A percentile compares a stretch with the other conserved stretches of the same genome.
phyloP scores from a whole-genome alignment of 2,113 vertebrate genomes.

The Chamaea fasciata region DNA sequence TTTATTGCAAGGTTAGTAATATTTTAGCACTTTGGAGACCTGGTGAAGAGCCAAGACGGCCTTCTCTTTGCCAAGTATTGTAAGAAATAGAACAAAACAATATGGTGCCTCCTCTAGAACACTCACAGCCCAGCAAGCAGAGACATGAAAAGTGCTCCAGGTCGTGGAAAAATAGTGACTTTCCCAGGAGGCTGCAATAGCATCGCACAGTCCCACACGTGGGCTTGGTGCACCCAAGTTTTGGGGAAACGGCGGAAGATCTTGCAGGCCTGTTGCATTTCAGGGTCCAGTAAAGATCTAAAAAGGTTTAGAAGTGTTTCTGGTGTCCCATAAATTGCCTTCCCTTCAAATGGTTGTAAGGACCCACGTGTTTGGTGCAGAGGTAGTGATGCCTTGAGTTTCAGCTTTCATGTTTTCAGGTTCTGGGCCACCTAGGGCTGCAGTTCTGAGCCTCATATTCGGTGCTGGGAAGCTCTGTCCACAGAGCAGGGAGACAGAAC shows the following conservation, averaged over 20 bases:
- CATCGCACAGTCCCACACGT: fast-evolving
- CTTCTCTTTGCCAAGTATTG: conserved; percentile 23
- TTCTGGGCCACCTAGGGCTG: background rate
- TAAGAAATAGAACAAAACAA: background rate
- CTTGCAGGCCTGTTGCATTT: background rate
- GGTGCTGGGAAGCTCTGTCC: background rate
- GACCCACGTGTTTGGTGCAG: background rate
- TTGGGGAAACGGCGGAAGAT: background rate
- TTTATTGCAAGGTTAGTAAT: conserved; percentile 6
- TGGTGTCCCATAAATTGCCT: background rate
- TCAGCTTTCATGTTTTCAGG: background rate
- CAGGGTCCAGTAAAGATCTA: background rate
- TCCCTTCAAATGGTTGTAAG: background rate
- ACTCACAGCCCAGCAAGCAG: background rate
- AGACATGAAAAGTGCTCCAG: background rate
- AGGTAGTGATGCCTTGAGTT: background rate
- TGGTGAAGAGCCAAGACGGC: background rate
- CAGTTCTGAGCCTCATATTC: background rate
- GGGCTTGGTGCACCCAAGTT: background rate
- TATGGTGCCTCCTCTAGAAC: background rate
- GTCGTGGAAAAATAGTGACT: background rate
- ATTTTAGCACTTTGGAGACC: conserved; percentile 30
- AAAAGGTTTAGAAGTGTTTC: background rate
- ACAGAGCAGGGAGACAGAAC: background rate
- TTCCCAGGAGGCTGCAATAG: fast-evolving